Evolutionary conservation across 2,113 vertebrate genomes (phyloP).

Genomic region (Tretioscincus oriximinensis): DNA sequence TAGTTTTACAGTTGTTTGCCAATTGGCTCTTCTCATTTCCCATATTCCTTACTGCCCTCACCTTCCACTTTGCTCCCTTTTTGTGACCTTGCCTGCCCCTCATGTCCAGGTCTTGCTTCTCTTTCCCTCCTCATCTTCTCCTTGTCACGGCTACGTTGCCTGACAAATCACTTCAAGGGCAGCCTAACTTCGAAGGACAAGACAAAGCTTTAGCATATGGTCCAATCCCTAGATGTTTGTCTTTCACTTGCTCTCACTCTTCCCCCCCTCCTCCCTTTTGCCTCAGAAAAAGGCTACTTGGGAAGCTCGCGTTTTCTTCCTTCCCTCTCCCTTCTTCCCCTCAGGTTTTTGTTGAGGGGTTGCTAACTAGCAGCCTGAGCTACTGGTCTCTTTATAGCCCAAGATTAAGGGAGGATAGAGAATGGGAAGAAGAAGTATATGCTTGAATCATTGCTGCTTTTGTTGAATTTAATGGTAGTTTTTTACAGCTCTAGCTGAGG

Average conservation of each 20-base stretch:
- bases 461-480: background rate
- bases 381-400: slow-evolving; percentile 35
- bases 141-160: slow-evolving; percentile 83
- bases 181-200: slow-evolving; percentile 97
- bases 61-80: slow-evolving; percentile 17
- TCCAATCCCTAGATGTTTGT: slow-evolving; percentile 86
- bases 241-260: slow-evolving; percentile 50
- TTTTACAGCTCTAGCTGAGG: background rate
- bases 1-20: background rate
- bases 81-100: slow-evolving; percentile 17
- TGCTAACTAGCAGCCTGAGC: slow-evolving; percentile 22
- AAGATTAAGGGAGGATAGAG: background rate
- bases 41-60: background rate
- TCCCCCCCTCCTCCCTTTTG: slow-evolving; percentile 37
- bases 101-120: slow-evolving; percentile 40
- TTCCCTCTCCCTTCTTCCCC: background rate
- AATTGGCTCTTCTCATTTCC: background rate
- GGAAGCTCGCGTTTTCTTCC: slow-evolving; percentile 45
- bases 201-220: slow-evolving; percentile 97
- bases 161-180: slow-evolving; percentile 97
- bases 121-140: slow-evolving; percentile 58
- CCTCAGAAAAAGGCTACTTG: slow-evolving; percentile 51
- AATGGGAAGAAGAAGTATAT: background rate
- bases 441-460: slow-evolving; percentile 10
- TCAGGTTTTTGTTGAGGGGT: background rate